Evolutionary conservation across 1,140 invertebrate species (phyloP), one percentile per base, ranked within the genome.

Genomic region (Magallana gigas): DNA sequence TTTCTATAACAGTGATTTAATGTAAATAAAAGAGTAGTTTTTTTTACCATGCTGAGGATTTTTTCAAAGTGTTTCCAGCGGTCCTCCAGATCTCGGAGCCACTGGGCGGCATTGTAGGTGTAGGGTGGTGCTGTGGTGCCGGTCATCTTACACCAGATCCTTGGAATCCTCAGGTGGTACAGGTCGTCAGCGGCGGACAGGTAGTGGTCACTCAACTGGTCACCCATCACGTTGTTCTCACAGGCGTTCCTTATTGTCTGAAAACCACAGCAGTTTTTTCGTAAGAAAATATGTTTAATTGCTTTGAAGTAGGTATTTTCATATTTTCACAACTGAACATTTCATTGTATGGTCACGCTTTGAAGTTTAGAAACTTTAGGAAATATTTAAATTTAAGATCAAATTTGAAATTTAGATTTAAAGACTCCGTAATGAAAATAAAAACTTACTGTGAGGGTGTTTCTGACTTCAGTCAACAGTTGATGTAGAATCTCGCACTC

Each of bases 21-120:
- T 48, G 36, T 48, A 48, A 48, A 48, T 48, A 48, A 5, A 48
- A 5, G 36, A 48, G 36, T 2, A 23, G 23, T 48, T 48, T 23
- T 68, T 82, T 89, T 90, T 81, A 93, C 93, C 90, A 93, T 86
- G 57, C 90, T 89, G n/a, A 94, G 91, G 80, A 94, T 94, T 80
- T 92, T 92, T 87, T 95, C 94, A 91, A 94, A 94, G 85, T 94
- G 94, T 85, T 93, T 92, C 89, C 91, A 93, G 87, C 94, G 89
- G 80, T 91, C 92, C 57, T 91, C 87, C 2, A 94, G 88, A 82
- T 94, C 93, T 57, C 89, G 91, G 0, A 95, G 86, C 93, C 94
- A 95, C 64, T 94, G 92, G 3, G 89, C 91, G 8, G 94, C 89
- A 11, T 90, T 90, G 84, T 90, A 93, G 82, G 91, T 94, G 62